Evolutionary conservation across 2,113 vertebrate genomes (phyloP).

Genomic region (Octodon degus): DNA sequence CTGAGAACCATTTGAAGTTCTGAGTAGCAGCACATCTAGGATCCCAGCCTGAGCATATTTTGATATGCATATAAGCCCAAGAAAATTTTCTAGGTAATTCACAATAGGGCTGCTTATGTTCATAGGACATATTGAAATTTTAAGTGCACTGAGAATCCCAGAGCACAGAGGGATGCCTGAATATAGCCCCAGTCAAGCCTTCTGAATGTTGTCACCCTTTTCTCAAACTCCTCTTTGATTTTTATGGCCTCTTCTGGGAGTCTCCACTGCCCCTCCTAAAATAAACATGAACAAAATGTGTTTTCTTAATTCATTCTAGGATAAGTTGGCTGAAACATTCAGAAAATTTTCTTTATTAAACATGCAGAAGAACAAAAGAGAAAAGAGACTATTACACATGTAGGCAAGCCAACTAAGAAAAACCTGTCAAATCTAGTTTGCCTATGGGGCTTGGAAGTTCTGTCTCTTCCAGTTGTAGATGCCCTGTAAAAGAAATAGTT

Average conservation of each 20-base stretch:
- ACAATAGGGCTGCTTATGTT: neutral
- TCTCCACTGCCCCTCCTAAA: neutral
- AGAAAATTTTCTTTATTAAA: conserved; percentile 38
- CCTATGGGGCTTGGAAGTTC: neutral
- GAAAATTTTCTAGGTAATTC: neutral
- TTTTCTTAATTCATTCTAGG: conserved; percentile 14
- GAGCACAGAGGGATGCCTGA: neutral
- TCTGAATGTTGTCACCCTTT: neutral
- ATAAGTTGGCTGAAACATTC: neutral
- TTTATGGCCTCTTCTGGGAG: neutral
- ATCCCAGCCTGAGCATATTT: neutral
- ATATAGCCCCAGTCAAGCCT: neutral
- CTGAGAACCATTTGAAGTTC: neutral
- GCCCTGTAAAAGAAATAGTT: neutral
- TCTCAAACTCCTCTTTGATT: neutral
- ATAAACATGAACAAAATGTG: neutral
- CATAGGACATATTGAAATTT: neutral
- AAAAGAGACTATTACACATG: neutral
- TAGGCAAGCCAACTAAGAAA: conserved; percentile 6
- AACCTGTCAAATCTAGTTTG: neutral
- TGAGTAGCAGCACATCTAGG: neutral
- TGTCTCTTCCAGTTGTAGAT: neutral
- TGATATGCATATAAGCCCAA: neutral
- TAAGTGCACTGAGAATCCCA: neutral
- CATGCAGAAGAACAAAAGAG: neutral